These are phyloP conservation scores for Gryon sp. DNA, from an alignment of 1,140 invertebrate genomes.

Conservation along the genomic window DNA sequence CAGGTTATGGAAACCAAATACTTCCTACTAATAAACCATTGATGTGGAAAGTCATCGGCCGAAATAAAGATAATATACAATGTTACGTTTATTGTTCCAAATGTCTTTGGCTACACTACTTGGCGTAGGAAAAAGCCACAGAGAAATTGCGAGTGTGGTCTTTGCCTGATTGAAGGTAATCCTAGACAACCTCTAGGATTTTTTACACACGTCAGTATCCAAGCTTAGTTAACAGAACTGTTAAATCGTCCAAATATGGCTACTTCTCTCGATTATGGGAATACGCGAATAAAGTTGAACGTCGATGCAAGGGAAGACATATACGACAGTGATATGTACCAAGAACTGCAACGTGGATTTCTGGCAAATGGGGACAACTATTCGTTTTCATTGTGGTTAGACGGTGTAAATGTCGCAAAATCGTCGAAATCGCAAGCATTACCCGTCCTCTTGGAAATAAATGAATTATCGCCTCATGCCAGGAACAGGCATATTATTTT, in stretches of 20 bases:
- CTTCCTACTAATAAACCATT: constrained; percentile 7
- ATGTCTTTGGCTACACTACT: constrained; percentile 5
- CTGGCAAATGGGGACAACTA: constrained; percentile 14
- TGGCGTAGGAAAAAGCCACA: constrained; percentile 13
- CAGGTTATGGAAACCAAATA: not conserved
- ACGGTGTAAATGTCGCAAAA: constrained; percentile 1
- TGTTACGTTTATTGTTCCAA: constrained; percentile 7
- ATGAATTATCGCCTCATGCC: constrained; percentile 13
- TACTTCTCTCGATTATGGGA: constrained; percentile 6
- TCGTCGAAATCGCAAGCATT: not conserved
- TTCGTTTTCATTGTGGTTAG: constrained; percentile 13
- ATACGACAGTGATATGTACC: constrained; percentile 16
- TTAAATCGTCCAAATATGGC: constrained; percentile 8
- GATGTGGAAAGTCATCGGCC: constrained; percentile 9
- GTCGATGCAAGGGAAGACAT: constrained; percentile 26
- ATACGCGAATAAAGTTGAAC: constrained; percentile 3
- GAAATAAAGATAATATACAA: constrained; percentile 12
- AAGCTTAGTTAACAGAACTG: constrained; percentile 10
- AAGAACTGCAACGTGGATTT: constrained; percentile 1
- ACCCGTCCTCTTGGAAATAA: not conserved
- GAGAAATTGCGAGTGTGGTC: constrained; percentile 11
- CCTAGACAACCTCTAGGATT: constrained; percentile 5
- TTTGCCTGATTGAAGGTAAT: constrained; percentile 4
- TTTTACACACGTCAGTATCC: constrained; percentile 17
- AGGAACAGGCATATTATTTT: not conserved